Base-by-base conservation (phyloP, 2,888 invertebrate genomes). In the Heterodera filipjevi region DNA sequence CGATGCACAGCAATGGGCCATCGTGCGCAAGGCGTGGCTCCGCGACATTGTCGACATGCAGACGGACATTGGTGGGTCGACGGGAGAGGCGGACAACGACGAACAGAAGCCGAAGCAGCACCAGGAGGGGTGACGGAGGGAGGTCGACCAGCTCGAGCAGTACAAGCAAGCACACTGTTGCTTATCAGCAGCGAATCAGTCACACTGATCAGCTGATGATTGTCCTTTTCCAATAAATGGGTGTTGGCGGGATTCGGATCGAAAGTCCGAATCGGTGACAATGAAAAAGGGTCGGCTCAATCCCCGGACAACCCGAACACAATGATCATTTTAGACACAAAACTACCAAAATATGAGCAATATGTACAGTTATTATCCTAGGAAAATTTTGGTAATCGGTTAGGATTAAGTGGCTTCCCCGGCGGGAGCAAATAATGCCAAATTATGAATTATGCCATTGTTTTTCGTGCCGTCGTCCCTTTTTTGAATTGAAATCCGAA, bases 21-120 rank as follows among this genome's bases (percentile, higher is more conserved):
- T 85, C 74, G 84, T 88, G 44, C 89, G 89, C 77, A 89, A 90
- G 81, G 90, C 89, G 35, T 91, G 91, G 90, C 86, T 90, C 79
- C 89, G 89, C 79, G 90, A 90, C 81, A 88, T 90, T 35, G 82
- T 85, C 71, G 89, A 90, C 72, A 88, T 89, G 73, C 89, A 90
- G 78, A 86, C 87, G 76, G 81, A 82, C 66, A 82, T 89, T 68
- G 89, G 90, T 90, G 77, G 72, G 86, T 81, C 39, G 30, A 35
- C 68, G 19, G 68, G 16, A 12, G 68, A 33, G 33, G 66, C n/a
- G 66, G 68, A 32, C 33, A 35, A 68, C 6, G 68, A 16, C 14
- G 68, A 68, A 6, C 39, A 39, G 39, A 6, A 39, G 39, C 39
- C 6, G 12, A 10, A 39, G 39, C 12, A n/a, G n/a, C n/a, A n/a